phyloP scores from a whole-genome alignment of 2,797 vertebrate genomes.

The Tachyglossus aculeatus region DNA sequence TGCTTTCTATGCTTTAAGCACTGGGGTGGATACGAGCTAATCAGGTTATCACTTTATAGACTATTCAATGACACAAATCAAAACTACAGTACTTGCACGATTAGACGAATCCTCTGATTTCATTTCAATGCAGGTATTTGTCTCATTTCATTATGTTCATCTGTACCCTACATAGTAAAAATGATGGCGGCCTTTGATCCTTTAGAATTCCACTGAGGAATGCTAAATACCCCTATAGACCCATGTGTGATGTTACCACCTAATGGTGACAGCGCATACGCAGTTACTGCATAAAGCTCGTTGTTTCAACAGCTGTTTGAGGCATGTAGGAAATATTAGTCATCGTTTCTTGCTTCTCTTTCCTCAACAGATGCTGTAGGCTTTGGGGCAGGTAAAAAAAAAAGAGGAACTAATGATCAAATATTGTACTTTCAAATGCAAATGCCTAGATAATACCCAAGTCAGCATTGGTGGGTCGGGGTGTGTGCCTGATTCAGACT shows the following conservation, averaged over 20 bases:
- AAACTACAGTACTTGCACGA: neutral
- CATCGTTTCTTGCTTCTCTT: slow-evolving; percentile 2
- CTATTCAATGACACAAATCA: neutral
- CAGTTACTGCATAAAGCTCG: neutral
- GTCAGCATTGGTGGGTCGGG: neutral
- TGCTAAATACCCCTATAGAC: neutral
- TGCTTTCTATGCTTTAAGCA: neutral
- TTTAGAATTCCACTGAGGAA: neutral
- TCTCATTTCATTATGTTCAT: neutral
- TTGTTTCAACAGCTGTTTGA: neutral
- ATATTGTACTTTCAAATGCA: slow-evolving; percentile 50
- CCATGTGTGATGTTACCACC: neutral
- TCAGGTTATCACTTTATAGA: no score
- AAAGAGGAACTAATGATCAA: slow-evolving; percentile 51
- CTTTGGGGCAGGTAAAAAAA: neutral
- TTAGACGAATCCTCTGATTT: neutral
- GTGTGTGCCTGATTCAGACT: neutral
- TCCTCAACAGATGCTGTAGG: neutral
- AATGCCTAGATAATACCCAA: neutral
- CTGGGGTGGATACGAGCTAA: neutral
- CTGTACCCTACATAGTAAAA: neutral
- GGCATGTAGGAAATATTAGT: slow-evolving; percentile 31
- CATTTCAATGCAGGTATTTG: neutral
- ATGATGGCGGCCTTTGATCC: neutral
- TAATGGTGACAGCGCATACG: neutral